phyloP scores from a whole-genome alignment of 2,888 invertebrate species.

The Oligia strigilis region DNA sequence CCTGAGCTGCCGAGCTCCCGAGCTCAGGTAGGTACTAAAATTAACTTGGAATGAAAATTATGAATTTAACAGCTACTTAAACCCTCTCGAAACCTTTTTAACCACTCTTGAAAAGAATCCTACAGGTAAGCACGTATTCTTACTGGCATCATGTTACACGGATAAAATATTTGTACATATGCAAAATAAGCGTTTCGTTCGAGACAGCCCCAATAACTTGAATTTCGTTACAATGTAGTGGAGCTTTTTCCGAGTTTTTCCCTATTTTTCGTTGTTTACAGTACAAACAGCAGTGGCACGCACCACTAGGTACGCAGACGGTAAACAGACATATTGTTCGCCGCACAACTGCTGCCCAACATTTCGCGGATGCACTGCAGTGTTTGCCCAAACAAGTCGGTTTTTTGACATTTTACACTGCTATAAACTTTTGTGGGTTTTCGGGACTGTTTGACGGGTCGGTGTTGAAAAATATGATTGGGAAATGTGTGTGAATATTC shows the following conservation, averaged over 20 bases:
- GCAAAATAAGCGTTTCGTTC: neutral
- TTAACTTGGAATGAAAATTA: neutral
- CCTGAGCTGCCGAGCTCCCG: neutral
- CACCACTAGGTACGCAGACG: slow-evolving; percentile 78
- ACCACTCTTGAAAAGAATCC: neutral
- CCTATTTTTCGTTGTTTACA: slow-evolving; percentile 80
- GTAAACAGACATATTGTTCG: slow-evolving; percentile 74
- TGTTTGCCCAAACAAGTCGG: slow-evolving; percentile 48
- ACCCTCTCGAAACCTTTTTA: neutral
- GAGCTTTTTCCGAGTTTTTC: slow-evolving; percentile 68
- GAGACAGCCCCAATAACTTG: slow-evolving; percentile 46
- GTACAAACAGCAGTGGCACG: slow-evolving; percentile 80
- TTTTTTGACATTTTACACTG: slow-evolving; percentile 55
- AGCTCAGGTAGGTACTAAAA: neutral
- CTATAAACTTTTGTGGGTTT: slow-evolving; percentile 39
- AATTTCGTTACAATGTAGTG: slow-evolving; percentile 60
- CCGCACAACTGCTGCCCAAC: slow-evolving; percentile 56
- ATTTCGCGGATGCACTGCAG: slow-evolving; percentile 43
- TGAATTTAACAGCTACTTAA: neutral
- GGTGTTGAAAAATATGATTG: slow-evolving; percentile 15
- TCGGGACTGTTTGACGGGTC: slow-evolving; percentile 13
- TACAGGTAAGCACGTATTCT: neutral
- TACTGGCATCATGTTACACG: neutral
- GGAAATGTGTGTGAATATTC: slow-evolving; percentile 3
- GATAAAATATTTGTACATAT: neutral